phyloP scores from a whole-genome alignment of 2,888 invertebrate genomes.

The Tetrapedia diversipes region DNA sequence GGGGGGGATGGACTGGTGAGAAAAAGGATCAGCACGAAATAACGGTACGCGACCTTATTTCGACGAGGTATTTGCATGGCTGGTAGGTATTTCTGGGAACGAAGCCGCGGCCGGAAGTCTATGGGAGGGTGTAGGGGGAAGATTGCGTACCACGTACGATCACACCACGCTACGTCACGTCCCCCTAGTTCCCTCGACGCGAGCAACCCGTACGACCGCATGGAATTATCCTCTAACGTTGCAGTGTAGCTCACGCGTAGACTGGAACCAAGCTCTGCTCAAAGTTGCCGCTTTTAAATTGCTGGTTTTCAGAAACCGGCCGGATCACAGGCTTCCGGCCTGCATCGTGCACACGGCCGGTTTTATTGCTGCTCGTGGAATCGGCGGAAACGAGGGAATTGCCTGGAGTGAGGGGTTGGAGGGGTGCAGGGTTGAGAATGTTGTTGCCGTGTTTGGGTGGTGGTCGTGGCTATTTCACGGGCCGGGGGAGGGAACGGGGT shows the following conservation, averaged over 20 bases:
- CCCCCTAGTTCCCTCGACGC: no score
- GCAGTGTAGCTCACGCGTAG: neutral
- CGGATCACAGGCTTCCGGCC: neutral
- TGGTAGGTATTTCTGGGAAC: constrained; percentile 61
- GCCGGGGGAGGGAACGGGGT: neutral
- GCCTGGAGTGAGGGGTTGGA: neutral
- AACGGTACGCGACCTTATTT: constrained; percentile 67
- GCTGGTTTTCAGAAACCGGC: neutral
- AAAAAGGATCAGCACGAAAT: constrained; percentile 61
- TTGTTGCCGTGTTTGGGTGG: neutral
- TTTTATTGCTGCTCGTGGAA: constrained; percentile 3
- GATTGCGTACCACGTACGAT: constrained; percentile 52
- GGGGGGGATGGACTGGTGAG: constrained; percentile 21
- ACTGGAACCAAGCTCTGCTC: neutral
- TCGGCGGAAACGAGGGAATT: constrained; percentile 11
- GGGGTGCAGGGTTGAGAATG: neutral
- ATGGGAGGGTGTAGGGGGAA: constrained; percentile 13
- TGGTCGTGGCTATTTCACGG: neutral
- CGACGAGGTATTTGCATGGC: constrained; percentile 67
- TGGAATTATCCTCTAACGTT: constrained; percentile 11
- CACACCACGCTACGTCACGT: neutral
- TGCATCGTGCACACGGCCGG: no score
- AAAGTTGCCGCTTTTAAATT: constrained; percentile 35
- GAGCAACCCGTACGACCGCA: no score
- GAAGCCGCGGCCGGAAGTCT: constrained; percentile 31